These are phyloP conservation scores for Sepiola atlantica DNA, from an alignment of 2,888 invertebrate species.

Conservation along the genomic window DNA sequence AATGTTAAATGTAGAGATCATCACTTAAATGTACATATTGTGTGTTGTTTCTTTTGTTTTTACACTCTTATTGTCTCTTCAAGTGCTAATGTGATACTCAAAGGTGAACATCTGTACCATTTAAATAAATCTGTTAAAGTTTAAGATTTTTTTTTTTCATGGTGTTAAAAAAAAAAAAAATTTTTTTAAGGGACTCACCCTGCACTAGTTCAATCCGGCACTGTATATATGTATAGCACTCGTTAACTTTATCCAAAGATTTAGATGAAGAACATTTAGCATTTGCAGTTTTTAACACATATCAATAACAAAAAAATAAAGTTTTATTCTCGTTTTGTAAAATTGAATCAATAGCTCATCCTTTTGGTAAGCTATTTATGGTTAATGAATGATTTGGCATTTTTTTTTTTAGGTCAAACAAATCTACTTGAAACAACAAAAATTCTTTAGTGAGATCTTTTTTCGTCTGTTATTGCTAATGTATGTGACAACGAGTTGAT, in stretches of 20 bases:
- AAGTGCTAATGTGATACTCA: no score
- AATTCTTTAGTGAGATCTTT: not conserved
- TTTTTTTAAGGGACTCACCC: no score
- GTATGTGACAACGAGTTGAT: not conserved
- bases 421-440: not conserved
- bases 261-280: not conserved
- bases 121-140: no score
- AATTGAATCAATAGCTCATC: not conserved
- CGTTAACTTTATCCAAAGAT: not conserved
- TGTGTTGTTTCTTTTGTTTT: no score
- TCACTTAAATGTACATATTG: no score
- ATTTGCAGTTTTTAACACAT: not conserved
- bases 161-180: no score
- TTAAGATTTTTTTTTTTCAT: no score
- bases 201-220: no score
- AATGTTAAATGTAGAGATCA: no score
- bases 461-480: not conserved
- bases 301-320: not conserved
- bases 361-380: not conserved
- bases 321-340: not conserved
- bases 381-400: not conserved
- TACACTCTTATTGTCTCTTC: no score
- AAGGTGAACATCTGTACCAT: no score
- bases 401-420: not conserved
- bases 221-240: not conserved